A percentile compares a stretch with the other conserved stretches of the same genome.
These are phyloP conservation scores for Microcebus lehilahytsara DNA, from an alignment of 2,113 vertebrate genomes.

Conservation along the genomic window DNA sequence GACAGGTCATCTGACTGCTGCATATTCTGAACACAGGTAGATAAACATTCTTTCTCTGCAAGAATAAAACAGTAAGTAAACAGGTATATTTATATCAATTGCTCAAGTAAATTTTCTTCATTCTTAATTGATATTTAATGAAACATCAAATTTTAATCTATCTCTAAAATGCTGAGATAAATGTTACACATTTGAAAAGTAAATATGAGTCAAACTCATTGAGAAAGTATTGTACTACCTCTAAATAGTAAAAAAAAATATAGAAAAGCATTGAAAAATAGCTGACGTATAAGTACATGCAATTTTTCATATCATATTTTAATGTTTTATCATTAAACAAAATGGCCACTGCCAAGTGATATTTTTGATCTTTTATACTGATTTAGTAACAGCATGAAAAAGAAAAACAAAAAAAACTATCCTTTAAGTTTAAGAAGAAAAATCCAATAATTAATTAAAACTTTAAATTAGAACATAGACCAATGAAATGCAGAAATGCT, in stretches of 20 bases:
- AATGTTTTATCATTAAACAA: conserved; percentile 7
- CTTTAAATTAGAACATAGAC: not conserved
- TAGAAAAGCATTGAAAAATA: not conserved
- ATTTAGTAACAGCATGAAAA: not conserved
- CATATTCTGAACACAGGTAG: conserved; percentile 99
- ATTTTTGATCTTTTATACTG: not conserved
- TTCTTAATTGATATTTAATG: not conserved
- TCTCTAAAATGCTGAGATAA: not conserved
- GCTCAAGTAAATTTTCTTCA: conserved; percentile 7
- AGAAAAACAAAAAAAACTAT: too few species aligned
- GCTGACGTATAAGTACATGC: not conserved
- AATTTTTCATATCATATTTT: not conserved
- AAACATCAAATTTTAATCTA: not conserved
- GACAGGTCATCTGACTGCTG: conserved; percentile 98
- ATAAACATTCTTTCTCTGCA: conserved; percentile 98
- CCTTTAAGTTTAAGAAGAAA: conserved; percentile 21
- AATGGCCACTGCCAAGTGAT: not conserved
- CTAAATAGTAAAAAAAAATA: not conserved
- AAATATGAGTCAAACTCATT: not conserved
- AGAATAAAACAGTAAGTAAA: conserved; percentile 63
- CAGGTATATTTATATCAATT: not conserved
- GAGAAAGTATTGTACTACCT: not conserved
- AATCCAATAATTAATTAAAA: conserved; percentile 21
- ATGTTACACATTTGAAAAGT: not conserved
- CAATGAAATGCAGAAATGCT: not conserved